Conservation (phyloP, 23 tunicate genomes). For the Aplidium turbinatum region DNA sequence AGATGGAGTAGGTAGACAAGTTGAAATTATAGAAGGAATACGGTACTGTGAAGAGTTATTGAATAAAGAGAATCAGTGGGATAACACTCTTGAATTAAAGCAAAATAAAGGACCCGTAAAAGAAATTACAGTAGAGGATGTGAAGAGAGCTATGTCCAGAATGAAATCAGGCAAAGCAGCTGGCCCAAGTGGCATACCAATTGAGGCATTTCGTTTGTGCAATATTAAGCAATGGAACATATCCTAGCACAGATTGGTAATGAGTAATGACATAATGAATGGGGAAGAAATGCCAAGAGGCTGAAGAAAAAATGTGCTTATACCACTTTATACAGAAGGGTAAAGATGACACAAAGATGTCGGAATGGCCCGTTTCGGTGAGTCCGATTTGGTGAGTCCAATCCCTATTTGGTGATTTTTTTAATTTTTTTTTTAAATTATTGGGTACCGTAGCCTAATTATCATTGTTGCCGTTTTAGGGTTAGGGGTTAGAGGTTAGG, state of each 20-base stretch:
- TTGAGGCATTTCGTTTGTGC: neutral
- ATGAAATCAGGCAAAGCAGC: neutral
- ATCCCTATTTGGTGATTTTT: too few relatives aligned
- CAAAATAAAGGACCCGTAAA: neutral
- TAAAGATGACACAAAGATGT: too few relatives aligned
- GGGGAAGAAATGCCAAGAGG: neutral
- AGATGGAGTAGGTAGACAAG: too few relatives aligned
- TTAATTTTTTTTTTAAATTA: too few relatives aligned
- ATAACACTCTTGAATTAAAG: too few relatives aligned
- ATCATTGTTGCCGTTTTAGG: too few relatives aligned
- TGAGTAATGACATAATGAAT: neutral
- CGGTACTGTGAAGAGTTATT: neutral
- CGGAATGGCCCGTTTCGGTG: too few relatives aligned
- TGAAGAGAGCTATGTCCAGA: neutral
- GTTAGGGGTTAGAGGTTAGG: too few relatives aligned
- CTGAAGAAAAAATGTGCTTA: neutral
- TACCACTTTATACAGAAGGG: neutral
- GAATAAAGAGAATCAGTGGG: too few relatives aligned
- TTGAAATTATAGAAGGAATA: neutral
- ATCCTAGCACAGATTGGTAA: conserved; percentile 4
- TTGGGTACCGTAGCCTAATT: too few relatives aligned
- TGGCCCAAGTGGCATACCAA: neutral
- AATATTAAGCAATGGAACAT: neutral
- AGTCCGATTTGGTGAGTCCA: too few relatives aligned
- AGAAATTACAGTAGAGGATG: neutral